Conservation (phyloP, 2,888 invertebrate species). For the Nipponacmea schrenckii region DNA sequence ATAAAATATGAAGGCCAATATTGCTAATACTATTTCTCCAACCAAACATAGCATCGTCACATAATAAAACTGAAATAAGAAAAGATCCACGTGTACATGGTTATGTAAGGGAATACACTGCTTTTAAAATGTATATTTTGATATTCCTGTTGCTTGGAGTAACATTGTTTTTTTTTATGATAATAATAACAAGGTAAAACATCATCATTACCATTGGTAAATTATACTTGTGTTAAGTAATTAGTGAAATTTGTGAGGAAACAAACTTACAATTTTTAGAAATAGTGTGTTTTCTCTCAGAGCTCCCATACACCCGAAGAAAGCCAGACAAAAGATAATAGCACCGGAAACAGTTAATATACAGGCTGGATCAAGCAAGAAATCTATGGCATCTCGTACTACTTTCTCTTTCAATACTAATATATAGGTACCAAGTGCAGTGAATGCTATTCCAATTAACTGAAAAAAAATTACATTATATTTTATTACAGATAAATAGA, state of each 20-base stretch:
- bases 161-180: neutral
- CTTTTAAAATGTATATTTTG: too few relatives aligned
- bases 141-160: too few relatives aligned
- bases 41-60: constrained; percentile 50
- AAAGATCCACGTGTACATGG: neutral
- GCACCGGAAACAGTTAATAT: constrained; percentile 57
- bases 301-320: constrained; percentile 60
- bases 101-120: too few relatives aligned
- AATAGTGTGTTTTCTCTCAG: constrained; percentile 60
- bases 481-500: constrained; percentile 6
- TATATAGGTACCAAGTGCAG: constrained; percentile 55
- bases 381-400: constrained; percentile 59
- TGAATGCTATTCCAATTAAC: constrained; percentile 49
- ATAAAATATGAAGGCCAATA: constrained; percentile 60
- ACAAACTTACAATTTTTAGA: constrained; percentile 57
- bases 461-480: constrained; percentile 33
- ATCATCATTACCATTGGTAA: neutral
- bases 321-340: constrained; percentile 50
- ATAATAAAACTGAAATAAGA: constrained; percentile 54
- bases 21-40: constrained; percentile 52
- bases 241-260: too few relatives aligned
- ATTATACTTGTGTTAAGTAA: too few relatives aligned
- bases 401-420: constrained; percentile 55
- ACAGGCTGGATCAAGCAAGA: constrained; percentile 63
- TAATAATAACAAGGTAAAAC: neutral